Evolutionary conservation across 2,797 vertebrate genomes (phyloP).

Genomic region (Tinamus major): DNA sequence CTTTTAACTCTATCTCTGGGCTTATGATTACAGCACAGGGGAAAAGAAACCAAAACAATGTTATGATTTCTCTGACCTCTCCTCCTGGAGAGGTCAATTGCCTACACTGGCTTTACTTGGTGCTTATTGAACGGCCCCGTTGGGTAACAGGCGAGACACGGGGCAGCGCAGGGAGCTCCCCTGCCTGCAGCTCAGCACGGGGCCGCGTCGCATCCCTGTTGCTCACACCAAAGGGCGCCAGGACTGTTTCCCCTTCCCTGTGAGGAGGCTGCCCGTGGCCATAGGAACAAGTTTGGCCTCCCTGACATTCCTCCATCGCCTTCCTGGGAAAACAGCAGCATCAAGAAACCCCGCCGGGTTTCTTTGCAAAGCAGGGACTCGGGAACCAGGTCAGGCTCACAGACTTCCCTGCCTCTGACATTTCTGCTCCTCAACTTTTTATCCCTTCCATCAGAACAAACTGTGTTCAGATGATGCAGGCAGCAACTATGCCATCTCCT

Average conservation of each 20-base stretch:
- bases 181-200: neutral
- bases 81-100: neutral
- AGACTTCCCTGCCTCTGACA: neutral
- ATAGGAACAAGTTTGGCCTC: neutral
- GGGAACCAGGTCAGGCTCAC: neutral
- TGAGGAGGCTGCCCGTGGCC: neutral
- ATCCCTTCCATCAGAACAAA: neutral
- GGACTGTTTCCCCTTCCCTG: rapidly evolving
- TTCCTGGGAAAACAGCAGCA: neutral
- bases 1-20: neutral
- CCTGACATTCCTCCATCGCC: neutral
- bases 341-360: neutral
- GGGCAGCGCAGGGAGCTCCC: neutral
- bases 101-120: conserved; percentile 30
- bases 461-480: rapidly evolving
- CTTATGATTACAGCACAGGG: neutral
- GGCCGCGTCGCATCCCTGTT: rapidly evolving
- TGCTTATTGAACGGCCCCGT: neutral
- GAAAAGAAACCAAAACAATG: neutral
- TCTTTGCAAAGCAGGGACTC: neutral
- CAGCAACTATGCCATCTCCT: neutral
- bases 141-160: neutral
- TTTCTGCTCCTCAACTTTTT: neutral
- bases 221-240: rapidly evolving
- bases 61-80: neutral